Evolutionary conservation across 2,113 vertebrate genomes (phyloP).

Genomic region (Tylochromis polylepis): DNA sequence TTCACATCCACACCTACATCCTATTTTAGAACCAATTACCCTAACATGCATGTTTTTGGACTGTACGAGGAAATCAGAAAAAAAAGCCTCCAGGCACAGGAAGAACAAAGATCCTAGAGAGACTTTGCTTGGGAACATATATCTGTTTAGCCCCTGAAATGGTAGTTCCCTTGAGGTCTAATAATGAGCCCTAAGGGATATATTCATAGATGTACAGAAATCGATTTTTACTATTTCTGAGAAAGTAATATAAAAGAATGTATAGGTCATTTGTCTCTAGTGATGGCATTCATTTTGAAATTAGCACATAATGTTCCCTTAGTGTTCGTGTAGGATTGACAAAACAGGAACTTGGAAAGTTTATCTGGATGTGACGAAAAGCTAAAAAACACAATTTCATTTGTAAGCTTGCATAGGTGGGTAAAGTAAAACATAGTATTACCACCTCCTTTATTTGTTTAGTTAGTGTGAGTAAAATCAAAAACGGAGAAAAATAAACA

Average conservation of each 20-base stretch:
- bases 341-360: neutral
- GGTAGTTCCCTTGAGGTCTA: neutral
- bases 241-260: neutral
- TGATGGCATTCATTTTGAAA: neutral
- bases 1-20: neutral
- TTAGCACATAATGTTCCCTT: neutral
- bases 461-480: neutral
- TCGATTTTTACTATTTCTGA: neutral
- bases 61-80: neutral
- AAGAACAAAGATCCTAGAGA: neutral
- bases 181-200: neutral
- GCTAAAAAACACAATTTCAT: neutral
- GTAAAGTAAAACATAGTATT: neutral
- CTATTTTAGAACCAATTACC: neutral
- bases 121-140: neutral
- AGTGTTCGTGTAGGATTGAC: neutral
- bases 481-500: neutral
- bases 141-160: neutral
- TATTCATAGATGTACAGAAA: neutral
- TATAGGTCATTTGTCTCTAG: neutral
- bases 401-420: neutral
- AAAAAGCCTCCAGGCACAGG: neutral
- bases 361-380: neutral
- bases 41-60: neutral
- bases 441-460: neutral